Evolutionary conservation across 2,888 invertebrate species (phyloP), one percentile per base, ranked within the genome.

Genomic region (Brenthis daphne): DNA sequence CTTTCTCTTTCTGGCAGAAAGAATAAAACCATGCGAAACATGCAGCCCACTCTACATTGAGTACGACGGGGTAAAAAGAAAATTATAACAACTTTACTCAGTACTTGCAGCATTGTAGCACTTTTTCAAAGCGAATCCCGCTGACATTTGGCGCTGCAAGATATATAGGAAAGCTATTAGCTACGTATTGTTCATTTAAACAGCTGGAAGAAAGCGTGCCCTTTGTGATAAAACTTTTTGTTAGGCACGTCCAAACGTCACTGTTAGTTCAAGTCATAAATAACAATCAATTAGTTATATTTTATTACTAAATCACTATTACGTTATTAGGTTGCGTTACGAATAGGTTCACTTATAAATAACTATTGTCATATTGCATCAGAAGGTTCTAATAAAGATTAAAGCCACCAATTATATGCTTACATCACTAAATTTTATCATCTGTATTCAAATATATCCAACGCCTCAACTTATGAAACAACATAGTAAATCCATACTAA

Each of bases 131-230:
- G 16, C 13, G 33, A 16, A 37, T 53, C 69, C 79, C 78, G 79
- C 79, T 78, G 79, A 68, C 64, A 73, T 67, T 77, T 68, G 75
- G 73, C 70, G 76, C 78, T 77, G 78, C 77, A 80, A 77, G 76
- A 75, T 74, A 75, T 75, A 82, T 82, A 79, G 78, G 77, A 81
- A 80, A 80, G 74, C 80, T 78, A 82, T 83, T 83, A 82, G 60
- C 20, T 16, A 72, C 43, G 71, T 64, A 77, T 80, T 80, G 80
- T 79, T 77, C 69, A 72, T 73, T 76, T 57, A 63, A 72, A 66
- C 69, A 69, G 69, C 68, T 66, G 65, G 57, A 63, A 64, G 43
- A 65, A 60, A 64, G 58, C 64, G 65, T 64, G 65, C 67, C 47
- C 20, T 61, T 67, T 57, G 12, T 24, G 33, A 37, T 13, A 50